Percentiles rank a stretch among this genome's conserved stretches.
These are phyloP conservation scores for Salvelinus namaycush DNA, from an alignment of 2,113 vertebrate genomes.

Conservation along the genomic window DNA sequence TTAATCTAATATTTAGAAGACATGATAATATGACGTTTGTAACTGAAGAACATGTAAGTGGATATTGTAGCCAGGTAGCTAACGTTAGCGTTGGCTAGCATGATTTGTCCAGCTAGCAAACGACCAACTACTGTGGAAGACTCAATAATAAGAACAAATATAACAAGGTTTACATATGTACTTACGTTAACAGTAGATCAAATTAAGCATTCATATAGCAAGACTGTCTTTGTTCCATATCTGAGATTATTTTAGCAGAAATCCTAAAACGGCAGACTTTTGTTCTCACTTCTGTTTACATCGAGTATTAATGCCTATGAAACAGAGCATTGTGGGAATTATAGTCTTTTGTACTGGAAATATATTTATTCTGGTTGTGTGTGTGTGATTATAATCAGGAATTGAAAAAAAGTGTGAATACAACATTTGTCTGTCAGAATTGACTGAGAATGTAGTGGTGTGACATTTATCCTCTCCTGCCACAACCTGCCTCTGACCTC, in stretches of 20 bases:
- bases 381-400: not conserved
- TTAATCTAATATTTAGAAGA: no score
- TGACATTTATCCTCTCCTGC: constrained; percentile 91
- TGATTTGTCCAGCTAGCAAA: not conserved
- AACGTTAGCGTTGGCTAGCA: constrained; percentile 32
- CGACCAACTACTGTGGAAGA: not conserved
- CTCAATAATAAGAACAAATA: not conserved
- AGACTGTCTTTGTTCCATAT: constrained; percentile 34
- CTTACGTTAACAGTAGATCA: constrained; percentile 43
- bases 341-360: constrained; percentile 36
- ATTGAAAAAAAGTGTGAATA: constrained; percentile 79
- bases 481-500: constrained; percentile 82
- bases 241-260: constrained; percentile 16
- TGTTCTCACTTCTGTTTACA: constrained; percentile 24
- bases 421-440: constrained; percentile 91
- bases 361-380: not conserved
- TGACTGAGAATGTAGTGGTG: constrained; percentile 84
- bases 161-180: not conserved
- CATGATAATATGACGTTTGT: no score
- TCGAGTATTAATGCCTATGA: constrained; percentile 27
- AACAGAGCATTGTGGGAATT: constrained; percentile 57
- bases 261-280: constrained; percentile 25
- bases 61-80: constrained; percentile 16
- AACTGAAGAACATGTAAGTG: no score
- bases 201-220: constrained; percentile 40